A percentile compares a stretch with the other conserved stretches of the same genome.
phyloP scores from a whole-genome alignment of 2,888 invertebrate genomes.

The Cylindroiulus punctatus region DNA sequence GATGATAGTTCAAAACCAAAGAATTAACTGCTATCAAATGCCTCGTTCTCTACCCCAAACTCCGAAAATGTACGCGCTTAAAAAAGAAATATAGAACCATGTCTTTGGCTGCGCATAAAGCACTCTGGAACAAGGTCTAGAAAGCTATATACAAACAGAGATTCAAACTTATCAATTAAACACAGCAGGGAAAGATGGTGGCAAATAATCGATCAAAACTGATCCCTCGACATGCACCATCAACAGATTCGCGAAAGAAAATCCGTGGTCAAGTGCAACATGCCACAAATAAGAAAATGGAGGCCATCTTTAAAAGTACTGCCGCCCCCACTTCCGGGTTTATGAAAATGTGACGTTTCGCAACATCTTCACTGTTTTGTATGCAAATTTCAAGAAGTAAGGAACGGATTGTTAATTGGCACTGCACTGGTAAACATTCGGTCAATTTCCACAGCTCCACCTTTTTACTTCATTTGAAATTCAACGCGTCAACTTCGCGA shows the following conservation, averaged over 20 bases:
- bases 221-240: not conserved
- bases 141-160: slow-evolving; percentile 20
- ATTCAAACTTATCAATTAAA: slow-evolving; percentile 19
- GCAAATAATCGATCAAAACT: not conserved
- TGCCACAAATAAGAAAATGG: not conserved
- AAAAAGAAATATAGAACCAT: not conserved
- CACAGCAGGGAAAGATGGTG: not conserved
- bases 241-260: not conserved
- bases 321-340: too few relatives aligned
- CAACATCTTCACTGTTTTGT: too few relatives aligned
- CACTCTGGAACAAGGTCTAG: not conserved
- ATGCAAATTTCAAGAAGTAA: too few relatives aligned
- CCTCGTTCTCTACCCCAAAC: not conserved
- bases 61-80: not conserved
- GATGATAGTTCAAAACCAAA: slow-evolving; percentile 43
- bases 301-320: not conserved
- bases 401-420: too few relatives aligned
- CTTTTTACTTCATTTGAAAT: too few relatives aligned
- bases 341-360: too few relatives aligned
- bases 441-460: too few relatives aligned
- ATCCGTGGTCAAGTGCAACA: not conserved
- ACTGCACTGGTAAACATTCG: too few relatives aligned
- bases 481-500: too few relatives aligned
- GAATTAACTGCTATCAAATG: slow-evolving; percentile 41
- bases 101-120: not conserved